phyloP scores from a whole-genome alignment of 2,888 invertebrate genomes.

The Trilocha varians region DNA sequence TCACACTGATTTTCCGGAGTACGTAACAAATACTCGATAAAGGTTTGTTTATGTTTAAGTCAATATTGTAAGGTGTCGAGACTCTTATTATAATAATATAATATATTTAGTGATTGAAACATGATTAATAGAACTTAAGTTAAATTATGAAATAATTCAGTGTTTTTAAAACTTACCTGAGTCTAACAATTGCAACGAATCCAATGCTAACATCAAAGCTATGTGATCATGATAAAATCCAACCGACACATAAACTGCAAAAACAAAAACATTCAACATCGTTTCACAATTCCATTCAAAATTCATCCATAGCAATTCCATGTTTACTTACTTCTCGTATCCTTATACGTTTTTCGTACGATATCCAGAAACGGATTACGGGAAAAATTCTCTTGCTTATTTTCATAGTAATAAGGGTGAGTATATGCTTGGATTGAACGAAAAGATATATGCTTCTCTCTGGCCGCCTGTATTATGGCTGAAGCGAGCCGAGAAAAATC shows the following conservation, averaged over 20 bases:
- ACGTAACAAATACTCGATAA: no score
- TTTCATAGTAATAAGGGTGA: slow-evolving; percentile 78
- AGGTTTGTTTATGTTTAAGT: no score
- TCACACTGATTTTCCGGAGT: not conserved
- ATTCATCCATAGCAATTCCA: slow-evolving; percentile 1
- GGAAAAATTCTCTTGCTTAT: slow-evolving; percentile 78
- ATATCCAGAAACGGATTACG: slow-evolving; percentile 89
- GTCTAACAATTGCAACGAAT: slow-evolving; percentile 85
- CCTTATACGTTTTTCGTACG: slow-evolving; percentile 85
- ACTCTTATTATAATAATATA: no score
- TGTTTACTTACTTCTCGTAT: slow-evolving; percentile 86
- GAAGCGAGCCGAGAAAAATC: slow-evolving; percentile 84
- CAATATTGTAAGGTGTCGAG: no score
- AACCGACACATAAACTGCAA: slow-evolving; percentile 91
- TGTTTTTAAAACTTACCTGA: slow-evolving; percentile 79
- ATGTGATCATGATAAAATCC: slow-evolving; percentile 93
- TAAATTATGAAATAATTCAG: no score
- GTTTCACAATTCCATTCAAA: not conserved
- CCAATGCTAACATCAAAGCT: slow-evolving; percentile 90
- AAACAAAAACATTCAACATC: not conserved
- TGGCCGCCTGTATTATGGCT: slow-evolving; percentile 82
- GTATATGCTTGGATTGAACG: slow-evolving; percentile 65
- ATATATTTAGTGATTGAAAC: no score
- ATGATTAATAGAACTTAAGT: no score
- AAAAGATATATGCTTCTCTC: slow-evolving; percentile 80